Evolutionary conservation across 1,140 invertebrate species (phyloP).

Genomic region (Maconellicoccus hirsutus): DNA sequence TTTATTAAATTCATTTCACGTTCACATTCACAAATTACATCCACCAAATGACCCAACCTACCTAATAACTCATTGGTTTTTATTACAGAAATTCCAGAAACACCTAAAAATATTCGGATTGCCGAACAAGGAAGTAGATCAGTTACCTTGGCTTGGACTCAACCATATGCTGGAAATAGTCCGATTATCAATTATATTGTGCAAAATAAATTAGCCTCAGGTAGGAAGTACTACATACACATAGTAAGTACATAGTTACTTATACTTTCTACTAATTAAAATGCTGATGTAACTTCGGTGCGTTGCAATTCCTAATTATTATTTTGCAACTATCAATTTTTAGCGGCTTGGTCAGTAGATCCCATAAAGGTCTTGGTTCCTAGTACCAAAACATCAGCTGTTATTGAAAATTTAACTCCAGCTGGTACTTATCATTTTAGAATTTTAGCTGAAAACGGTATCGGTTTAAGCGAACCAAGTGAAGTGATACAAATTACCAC

Average conservation of each 20-base stretch:
- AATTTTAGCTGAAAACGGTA: constrained; percentile 74
- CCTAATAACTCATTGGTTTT: too few species aligned
- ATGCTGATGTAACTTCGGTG: too few species aligned
- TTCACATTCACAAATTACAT: too few species aligned
- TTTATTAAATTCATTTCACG: not conserved
- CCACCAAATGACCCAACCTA: too few species aligned
- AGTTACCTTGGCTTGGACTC: constrained; percentile 70
- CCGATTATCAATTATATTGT: constrained; percentile 76
- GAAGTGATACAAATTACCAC: constrained; percentile 68
- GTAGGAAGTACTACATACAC: too few species aligned
- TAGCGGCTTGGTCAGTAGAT: constrained; percentile 59
- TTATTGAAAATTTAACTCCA: constrained; percentile 67
- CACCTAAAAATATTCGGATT: constrained; percentile 72
- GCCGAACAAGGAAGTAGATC: constrained; percentile 64
- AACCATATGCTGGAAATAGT: constrained; percentile 77
- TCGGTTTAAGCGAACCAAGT: constrained; percentile 76
- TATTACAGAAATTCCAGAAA: constrained; percentile 60
- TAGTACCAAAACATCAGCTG: constrained; percentile 61
- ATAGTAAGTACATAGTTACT: not conserved
- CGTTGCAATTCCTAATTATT: constrained; percentile 17
- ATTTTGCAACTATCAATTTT: constrained; percentile 33
- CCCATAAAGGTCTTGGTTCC: constrained; percentile 66
- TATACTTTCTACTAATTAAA: not conserved
- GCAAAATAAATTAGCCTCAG: constrained; percentile 71
- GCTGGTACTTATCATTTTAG: constrained; percentile 81